Base-by-base conservation (phyloP, 1,140 invertebrate genomes). In the Geopemphigus sp. region DNA sequence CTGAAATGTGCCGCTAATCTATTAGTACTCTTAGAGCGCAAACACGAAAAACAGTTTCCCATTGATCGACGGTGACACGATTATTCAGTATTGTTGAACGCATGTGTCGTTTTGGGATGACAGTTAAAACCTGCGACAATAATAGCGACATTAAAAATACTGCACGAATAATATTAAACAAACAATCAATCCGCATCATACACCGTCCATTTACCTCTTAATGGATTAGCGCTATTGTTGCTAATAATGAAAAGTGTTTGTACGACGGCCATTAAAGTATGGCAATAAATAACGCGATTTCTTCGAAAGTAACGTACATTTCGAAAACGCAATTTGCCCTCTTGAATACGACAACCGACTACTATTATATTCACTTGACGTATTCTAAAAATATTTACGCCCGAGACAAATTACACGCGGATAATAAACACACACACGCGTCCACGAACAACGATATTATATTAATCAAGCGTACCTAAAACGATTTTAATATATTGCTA, bases 21-120 rank as follows among this genome's bases (percentile, higher is more conserved):
- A 59, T 39, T 50, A 12, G 24, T 63, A 63, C 57, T 61, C 74
- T 78, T 78, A 78, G 74, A 78, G 57, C 39, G 74, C 39, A 78
- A 78, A 63, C 74, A 78, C 61, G 74, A 47, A 78, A 78, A 78
- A 63, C 74, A 78, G 39, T 57, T 78, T 78, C 74, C 74, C 74
- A 78, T 78, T 78, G 74, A 78, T 78, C 56, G 45, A 78, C 29
- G 29, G 74, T 22, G 50, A 22, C 11, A 10, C 22, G 26, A 50
- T 47, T 63, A 61, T 61, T 78, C 12, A 17, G 14, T 12, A 15
- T 78, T 50, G 17, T 63, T n/a, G 39, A 50, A 78, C 47, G 22
- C 74, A 78, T 61, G 74, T 78, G 74, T 78, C 45, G 29, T 45
- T 17, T 74, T 12, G 39, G 59, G 47, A 15, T n/a, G 19, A 29